Evolutionary conservation across 2,888 invertebrate species (phyloP), one percentile per base, ranked within the genome.

Genomic region (Drosophila neotestacea): DNA sequence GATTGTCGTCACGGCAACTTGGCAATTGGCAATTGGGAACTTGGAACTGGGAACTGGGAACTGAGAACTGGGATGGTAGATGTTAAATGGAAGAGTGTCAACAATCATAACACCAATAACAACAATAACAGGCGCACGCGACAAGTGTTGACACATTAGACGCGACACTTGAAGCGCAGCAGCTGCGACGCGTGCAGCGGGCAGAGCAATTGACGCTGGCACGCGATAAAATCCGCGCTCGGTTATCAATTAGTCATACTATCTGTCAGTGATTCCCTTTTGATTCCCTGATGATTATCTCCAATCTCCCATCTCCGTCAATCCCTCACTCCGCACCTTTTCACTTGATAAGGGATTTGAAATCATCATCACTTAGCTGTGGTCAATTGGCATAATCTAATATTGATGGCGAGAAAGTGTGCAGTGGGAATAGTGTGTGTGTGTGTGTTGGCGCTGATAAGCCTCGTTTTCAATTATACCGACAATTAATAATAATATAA

Each of bases 401-500:
- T 39, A 27, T 10, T 42, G 42, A 22, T 42, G 10, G 42, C 10
- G 22, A 42, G 9, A 22, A 27, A 27, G 30, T n/a, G 9, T 13
- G 9, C 6, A 4, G 6, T 27, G 36, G 13, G 4, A 1, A 22
- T 22, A 44, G 16, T 28, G 28, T 16, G 1, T 41, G 41, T 11
- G 16, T 1, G 30, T 6, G 7, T 6, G 22, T 22, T 22, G 22
- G n/a, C 16, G 13, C 32, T 70, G 81, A 82, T 85, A 86, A 72
- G 72, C 66, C 62, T 56, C 54, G 51, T 28, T 47, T 86, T 83
- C 85, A 83, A 83, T 83, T 84, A 86, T 72, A 52, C 44, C 30
- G 56, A 34, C 62, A 73, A 66, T 62, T 77, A 85, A 73, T 77
- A 75, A 27, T 39, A 84, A 27, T 64, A 62, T 68, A 85, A 85